phyloP scores from a whole-genome alignment of 2,797 vertebrate species.

The Diceros bicornis region DNA sequence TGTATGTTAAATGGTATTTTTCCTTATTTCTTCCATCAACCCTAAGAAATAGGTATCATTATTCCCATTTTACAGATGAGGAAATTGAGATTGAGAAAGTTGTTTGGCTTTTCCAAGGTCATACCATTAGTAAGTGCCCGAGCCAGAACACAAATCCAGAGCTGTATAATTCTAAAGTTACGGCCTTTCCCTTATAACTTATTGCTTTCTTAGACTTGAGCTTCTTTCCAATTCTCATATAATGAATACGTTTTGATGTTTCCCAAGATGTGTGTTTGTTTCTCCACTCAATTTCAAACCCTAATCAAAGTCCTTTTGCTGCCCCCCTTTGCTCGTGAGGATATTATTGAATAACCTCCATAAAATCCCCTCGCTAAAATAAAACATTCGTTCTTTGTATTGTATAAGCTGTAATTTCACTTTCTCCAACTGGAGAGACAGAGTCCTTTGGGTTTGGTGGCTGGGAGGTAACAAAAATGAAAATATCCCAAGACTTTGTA shows the following conservation, averaged over 20 bases:
- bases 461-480: conserved; percentile 17
- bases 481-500: neutral
- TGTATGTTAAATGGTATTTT: neutral
- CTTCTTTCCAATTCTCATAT: neutral
- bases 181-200: neutral
- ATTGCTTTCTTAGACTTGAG: neutral
- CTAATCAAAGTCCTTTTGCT: neutral
- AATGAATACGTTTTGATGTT: neutral
- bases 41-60: neutral
- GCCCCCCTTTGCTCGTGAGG: neutral
- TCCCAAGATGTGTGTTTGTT: neutral
- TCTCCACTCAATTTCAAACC: conserved; percentile 2
- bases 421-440: neutral
- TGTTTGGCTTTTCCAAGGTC: neutral
- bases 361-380: neutral
- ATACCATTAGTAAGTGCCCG: neutral
- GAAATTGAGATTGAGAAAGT: neutral
- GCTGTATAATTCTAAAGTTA: neutral
- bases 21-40: neutral
- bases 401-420: neutral
- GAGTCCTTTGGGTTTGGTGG: neutral
- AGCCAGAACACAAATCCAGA: neutral
- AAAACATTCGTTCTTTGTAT: neutral
- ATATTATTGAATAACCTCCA: neutral
- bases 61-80: neutral